phyloP scores from a whole-genome alignment of 2,113 vertebrate species.

The Epinephelus lanceolatus region DNA sequence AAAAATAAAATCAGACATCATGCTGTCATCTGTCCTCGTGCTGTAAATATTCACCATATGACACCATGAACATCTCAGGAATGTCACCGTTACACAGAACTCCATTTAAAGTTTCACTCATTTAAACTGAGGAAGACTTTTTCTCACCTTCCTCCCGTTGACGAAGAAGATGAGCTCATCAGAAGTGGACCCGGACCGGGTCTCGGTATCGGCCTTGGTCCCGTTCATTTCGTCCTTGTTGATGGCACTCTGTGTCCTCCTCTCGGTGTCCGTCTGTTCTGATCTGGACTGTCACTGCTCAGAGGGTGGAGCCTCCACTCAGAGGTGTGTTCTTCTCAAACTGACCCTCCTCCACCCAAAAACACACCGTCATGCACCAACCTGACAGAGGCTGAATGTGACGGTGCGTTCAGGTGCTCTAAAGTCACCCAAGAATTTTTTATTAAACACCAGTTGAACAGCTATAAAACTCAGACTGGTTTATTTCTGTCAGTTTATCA shows the following conservation, averaged over 20 bases:
- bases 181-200: neutral
- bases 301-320: neutral
- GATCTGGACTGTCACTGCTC: neutral
- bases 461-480: too few relatives aligned
- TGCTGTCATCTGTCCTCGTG: too few relatives aligned
- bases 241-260: neutral
- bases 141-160: conserved; percentile 94
- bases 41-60: too few relatives aligned
- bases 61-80: too few relatives aligned
- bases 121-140: neutral
- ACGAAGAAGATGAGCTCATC: conserved; percentile 94
- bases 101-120: accelerated
- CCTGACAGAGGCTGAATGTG: neutral
- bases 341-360: too few relatives aligned
- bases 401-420: neutral
- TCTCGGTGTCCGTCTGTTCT: neutral
- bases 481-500: neutral
- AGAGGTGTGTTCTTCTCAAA: neutral
- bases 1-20: too few relatives aligned
- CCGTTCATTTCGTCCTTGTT: neutral
- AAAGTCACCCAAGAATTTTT: neutral
- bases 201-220: neutral
- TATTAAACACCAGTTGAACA: accelerated
- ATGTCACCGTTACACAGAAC: neutral
- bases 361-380: too few relatives aligned